These are phyloP conservation scores for Malthinus flaveolus DNA, from an alignment of 2,888 invertebrate species.

Conservation along the genomic window DNA sequence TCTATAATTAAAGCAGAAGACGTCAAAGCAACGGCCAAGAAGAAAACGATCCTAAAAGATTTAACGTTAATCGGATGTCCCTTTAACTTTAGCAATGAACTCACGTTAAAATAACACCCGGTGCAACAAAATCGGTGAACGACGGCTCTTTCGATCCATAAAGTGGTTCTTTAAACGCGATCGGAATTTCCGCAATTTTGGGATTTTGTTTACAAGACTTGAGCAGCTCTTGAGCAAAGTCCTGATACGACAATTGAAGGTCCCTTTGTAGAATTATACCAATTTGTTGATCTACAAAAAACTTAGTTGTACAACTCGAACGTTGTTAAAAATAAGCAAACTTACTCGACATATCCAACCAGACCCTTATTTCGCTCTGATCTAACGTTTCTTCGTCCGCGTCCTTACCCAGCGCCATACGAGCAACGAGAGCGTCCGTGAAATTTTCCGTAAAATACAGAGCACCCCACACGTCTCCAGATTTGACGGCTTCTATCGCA, in stretches of 20 bases:
- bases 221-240: conserved; percentile 78
- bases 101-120: conserved; percentile 92
- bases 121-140: conserved; percentile 95
- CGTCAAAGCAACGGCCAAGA: conserved; percentile 92
- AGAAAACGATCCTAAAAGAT: conserved; percentile 84
- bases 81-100: conserved; percentile 44
- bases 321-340: conserved; percentile 19
- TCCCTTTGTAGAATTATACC: conserved; percentile 86
- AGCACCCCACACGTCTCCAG: conserved; percentile 86
- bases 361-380: conserved; percentile 84
- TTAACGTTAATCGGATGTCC: conserved; percentile 9
- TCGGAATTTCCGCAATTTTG: conserved; percentile 84
- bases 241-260: conserved; percentile 82
- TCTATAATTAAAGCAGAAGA: conserved; percentile 90
- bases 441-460: conserved; percentile 89
- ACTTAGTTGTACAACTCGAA: not conserved
- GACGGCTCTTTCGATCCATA: conserved; percentile 88
- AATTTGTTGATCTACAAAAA: conserved; percentile 80
- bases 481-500: conserved; percentile 73
- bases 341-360: conserved; percentile 90
- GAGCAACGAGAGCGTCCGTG: conserved; percentile 80
- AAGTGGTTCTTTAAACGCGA: conserved; percentile 86
- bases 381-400: conserved; percentile 85
- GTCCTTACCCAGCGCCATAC: conserved; percentile 78
- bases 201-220: conserved; percentile 77